Percentiles rank a stretch among this genome's conserved stretches.
Evolutionary conservation across 2,888 invertebrate genomes (phyloP).

Genomic region (Unio delphinus): DNA sequence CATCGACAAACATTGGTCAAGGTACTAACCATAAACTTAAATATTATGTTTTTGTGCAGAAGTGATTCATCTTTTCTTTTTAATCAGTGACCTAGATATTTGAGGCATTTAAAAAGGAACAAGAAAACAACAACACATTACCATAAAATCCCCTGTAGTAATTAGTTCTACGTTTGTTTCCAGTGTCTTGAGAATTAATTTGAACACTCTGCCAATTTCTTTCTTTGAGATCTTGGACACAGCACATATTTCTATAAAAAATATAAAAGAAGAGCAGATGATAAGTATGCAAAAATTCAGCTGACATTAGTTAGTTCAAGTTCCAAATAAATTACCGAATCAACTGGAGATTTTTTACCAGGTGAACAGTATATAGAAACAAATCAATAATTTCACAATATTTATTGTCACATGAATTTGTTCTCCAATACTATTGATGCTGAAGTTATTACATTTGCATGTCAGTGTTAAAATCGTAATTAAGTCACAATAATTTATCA

Average conservation of each 20-base stretch:
- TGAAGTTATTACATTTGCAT: no score
- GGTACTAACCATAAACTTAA: no score
- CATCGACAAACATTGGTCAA: no score
- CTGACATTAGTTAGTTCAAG: no score
- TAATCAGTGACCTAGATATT: no score
- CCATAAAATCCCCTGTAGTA: constrained; percentile 99
- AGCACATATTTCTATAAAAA: constrained; percentile 89
- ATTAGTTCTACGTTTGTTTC: constrained; percentile 98
- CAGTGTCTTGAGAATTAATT: constrained; percentile 93
- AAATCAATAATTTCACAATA: not conserved
- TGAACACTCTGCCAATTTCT: constrained; percentile 98
- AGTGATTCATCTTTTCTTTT: no score
- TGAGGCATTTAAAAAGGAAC: no score
- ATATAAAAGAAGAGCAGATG: not conserved
- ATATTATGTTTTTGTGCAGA: no score
- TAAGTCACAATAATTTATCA: no score
- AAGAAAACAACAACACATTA: constrained; percentile 69
- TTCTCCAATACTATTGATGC: no score
- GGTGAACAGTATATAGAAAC: not conserved
- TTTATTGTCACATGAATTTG: no score
- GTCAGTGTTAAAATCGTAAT: no score
- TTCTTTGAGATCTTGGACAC: constrained; percentile 99
- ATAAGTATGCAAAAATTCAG: not conserved
- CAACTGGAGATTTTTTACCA: constrained; percentile 1
- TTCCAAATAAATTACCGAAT: not conserved